These are phyloP conservation scores for Gortyna flavago DNA, from an alignment of 2,888 invertebrate species.

Conservation along the genomic window DNA sequence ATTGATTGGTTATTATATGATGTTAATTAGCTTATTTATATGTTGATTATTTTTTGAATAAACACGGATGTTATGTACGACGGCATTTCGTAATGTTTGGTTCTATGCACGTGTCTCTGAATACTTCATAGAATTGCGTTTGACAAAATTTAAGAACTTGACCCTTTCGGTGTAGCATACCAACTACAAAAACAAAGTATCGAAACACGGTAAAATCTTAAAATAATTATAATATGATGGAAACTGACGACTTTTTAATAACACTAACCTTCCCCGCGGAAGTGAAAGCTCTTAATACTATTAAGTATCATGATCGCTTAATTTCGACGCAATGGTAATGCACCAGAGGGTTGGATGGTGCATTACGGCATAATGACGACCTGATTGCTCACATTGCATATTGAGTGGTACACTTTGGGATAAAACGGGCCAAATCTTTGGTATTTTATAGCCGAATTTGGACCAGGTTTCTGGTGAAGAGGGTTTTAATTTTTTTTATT, in stretches of 20 bases:
- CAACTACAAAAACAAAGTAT: neutral
- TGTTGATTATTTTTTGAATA: constrained; percentile 44
- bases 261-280: constrained; percentile 60
- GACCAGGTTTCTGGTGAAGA: constrained; percentile 4
- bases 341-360: constrained; percentile 39
- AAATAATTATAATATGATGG: constrained; percentile 25
- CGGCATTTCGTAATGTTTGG: constrained; percentile 13
- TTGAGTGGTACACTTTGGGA: constrained; percentile 15
- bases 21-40: constrained; percentile 54
- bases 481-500: too few species aligned
- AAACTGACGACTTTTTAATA: constrained; percentile 69
- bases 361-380: constrained; percentile 39
- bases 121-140: neutral
- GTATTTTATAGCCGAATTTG: constrained; percentile 15
- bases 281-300: constrained; percentile 62
- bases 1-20: constrained; percentile 52
- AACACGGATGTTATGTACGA: constrained; percentile 51
- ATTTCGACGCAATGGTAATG: constrained; percentile 61
- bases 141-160: neutral
- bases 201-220: neutral
- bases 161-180: neutral
- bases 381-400: constrained; percentile 31
- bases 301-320: constrained; percentile 67
- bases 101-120: neutral
- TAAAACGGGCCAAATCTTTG: constrained; percentile 9